Base-by-base conservation (phyloP, 2,888 invertebrate species). In the Allophyes oxyacanthae region DNA sequence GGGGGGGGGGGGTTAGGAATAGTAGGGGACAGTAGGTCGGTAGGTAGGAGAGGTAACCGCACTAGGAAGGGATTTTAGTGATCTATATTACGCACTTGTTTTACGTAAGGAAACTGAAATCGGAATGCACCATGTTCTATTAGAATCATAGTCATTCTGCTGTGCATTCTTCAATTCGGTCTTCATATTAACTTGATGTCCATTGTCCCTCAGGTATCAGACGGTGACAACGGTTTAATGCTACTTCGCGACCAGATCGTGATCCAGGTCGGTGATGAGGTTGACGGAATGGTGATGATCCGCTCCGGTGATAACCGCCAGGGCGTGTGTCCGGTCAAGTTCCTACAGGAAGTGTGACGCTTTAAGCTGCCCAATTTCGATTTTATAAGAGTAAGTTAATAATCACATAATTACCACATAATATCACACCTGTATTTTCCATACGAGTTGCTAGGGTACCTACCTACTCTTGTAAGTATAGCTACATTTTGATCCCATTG, bases 271-370 rank as follows among this genome's bases (percentile, higher is more conserved):
- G 98, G 98, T 1, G 98, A 99, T 68, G 99, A 99, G 84, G 95
- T 98, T 0, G 98, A 98, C 81, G 99, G 98, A 25, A 98, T 98
- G 96, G 97, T 99, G 64, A 97, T 98, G 96, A 98, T 99, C 66
- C 96, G 98, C 51, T 98, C 98, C 42, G 98, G 98, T 0, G 98
- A 98, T 83, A 98, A 98, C 94, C 97, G 98, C 76, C 98, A 98
- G 90, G 98, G 98, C 58, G 96, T 98, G 72, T 99, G 99, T 90
- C 99, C 99, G n/a, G 91, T 98, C 37, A 98, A 98, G 89, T 99
- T 98, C 86, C 95, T 99, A 64, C 98, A 98, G 94, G 98, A 99
- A 94, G 98, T 98, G 97, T 98, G 98, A 98, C 97, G 92, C 90
- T 90, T 91, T 78, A 87, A 87, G 81, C 85, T 90, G 72, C 90